Conservation (phyloP, 2,113 vertebrate species). For the Setophaga kirtlandii region DNA sequence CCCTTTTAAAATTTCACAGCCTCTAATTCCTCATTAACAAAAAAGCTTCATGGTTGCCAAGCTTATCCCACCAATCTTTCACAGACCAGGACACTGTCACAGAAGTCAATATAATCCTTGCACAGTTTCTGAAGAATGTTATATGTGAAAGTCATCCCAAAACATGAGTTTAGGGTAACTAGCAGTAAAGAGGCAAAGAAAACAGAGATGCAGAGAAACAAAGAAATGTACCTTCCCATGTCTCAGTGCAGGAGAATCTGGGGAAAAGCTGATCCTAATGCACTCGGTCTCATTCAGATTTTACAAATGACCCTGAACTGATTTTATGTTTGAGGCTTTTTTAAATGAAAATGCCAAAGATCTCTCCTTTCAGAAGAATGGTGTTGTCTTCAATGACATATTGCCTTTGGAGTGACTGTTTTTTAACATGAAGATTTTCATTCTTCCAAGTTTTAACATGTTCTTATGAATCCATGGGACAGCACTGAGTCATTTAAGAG, state of each 20-base stretch:
- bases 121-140: not conserved
- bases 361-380: not conserved
- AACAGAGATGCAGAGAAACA: not conserved
- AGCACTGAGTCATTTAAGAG: not conserved
- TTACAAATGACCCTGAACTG: not conserved
- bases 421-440: not conserved
- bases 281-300: not conserved
- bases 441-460: not conserved
- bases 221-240: not conserved
- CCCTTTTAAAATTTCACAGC: not conserved
- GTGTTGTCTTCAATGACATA: not conserved
- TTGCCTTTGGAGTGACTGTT: not conserved
- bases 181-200: not conserved
- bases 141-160: not conserved
- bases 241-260: not conserved
- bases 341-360: not conserved
- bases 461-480: not conserved
- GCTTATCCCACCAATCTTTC: not conserved
- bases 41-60: not conserved
- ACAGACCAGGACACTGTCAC: not conserved
- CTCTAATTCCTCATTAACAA: not conserved
- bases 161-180: not conserved
- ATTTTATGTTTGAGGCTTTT: not conserved
- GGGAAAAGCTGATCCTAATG: not conserved
- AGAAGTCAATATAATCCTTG: not conserved